Conservation (phyloP, 2,797 vertebrate species). For the Enteromius mattozi region DNA sequence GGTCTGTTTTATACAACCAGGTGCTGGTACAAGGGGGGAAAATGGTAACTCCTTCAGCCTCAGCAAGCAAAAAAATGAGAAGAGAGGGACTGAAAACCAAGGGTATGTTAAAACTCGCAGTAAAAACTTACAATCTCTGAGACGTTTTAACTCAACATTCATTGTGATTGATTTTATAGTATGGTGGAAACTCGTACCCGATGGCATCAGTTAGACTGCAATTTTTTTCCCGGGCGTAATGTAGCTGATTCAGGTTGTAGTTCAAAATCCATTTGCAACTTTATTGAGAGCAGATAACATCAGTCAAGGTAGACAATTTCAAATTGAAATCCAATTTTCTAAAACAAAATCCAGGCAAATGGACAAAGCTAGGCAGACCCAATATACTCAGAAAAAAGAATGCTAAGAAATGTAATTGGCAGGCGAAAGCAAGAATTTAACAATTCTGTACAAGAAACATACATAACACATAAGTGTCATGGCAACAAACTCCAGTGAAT, state of each 20-base stretch:
- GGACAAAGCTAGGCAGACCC: not conserved
- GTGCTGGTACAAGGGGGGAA: slow-evolving; percentile 32
- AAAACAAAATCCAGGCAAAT: slow-evolving; percentile 19
- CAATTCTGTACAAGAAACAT: slow-evolving; percentile 2
- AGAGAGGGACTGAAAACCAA: not conserved
- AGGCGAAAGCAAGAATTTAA: not conserved
- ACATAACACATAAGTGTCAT: not conserved
- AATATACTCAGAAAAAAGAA: not conserved
- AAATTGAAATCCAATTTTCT: slow-evolving; percentile 40
- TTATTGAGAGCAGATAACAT: slow-evolving; percentile 36
- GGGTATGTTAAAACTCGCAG: not conserved
- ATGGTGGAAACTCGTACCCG: not conserved
- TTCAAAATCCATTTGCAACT: slow-evolving; percentile 38
- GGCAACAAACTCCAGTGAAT: not conserved
- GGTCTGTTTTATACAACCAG: slow-evolving; percentile 53
- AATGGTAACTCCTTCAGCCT: slow-evolving; percentile 31
- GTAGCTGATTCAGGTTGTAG: slow-evolving; percentile 33
- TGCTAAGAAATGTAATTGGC: not conserved
- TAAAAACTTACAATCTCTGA: not conserved
- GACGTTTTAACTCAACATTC: not conserved
- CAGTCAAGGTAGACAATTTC: slow-evolving; percentile 35
- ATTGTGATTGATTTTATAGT: slow-evolving; percentile 30
- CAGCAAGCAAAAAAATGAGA: slow-evolving; percentile 2
- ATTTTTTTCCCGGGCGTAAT: not conserved
- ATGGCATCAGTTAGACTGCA: slow-evolving; percentile 1